Conservation (phyloP, 2,888 invertebrate species). For the Entomobrya proxima region DNA sequence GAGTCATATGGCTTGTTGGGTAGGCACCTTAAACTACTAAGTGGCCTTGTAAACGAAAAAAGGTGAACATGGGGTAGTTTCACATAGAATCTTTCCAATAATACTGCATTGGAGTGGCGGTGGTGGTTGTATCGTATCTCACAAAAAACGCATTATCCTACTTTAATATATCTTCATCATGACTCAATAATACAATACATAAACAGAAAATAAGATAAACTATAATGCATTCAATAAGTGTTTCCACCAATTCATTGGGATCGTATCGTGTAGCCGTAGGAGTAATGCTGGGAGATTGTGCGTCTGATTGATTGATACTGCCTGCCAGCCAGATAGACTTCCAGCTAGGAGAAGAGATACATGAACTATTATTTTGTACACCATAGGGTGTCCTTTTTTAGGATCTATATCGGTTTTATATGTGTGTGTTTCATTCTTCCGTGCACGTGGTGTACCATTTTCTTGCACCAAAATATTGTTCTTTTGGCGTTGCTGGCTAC, state of each 20-base stretch:
- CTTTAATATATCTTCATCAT: constrained; percentile 60
- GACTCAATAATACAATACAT: constrained; percentile 58
- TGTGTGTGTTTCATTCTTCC: constrained; percentile 23
- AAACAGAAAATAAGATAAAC: constrained; percentile 47
- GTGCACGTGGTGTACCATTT: not conserved
- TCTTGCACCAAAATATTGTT: not conserved
- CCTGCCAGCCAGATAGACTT: constrained; percentile 61
- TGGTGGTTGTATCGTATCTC: not conserved
- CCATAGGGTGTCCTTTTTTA: constrained; percentile 56
- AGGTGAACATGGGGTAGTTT: not conserved
- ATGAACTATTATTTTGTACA: constrained; percentile 26
- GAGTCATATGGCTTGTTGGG: not conserved
- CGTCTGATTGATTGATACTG: constrained; percentile 67
- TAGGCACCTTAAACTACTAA: constrained; percentile 18
- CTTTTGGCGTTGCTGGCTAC: not conserved
- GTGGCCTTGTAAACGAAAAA: constrained; percentile 15
- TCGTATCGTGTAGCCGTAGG: constrained; percentile 25
- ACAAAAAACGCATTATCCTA: constrained; percentile 33
- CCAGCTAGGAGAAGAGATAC: constrained; percentile 51
- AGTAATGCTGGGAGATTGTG: constrained; percentile 65
- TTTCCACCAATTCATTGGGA: constrained; percentile 61
- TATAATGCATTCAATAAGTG: constrained; percentile 62
- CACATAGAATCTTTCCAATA: not conserved
- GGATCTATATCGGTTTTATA: not conserved
- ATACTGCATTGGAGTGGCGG: not conserved